phyloP scores from a whole-genome alignment of 2,888 invertebrate genomes.

The Dasypolia templi region DNA sequence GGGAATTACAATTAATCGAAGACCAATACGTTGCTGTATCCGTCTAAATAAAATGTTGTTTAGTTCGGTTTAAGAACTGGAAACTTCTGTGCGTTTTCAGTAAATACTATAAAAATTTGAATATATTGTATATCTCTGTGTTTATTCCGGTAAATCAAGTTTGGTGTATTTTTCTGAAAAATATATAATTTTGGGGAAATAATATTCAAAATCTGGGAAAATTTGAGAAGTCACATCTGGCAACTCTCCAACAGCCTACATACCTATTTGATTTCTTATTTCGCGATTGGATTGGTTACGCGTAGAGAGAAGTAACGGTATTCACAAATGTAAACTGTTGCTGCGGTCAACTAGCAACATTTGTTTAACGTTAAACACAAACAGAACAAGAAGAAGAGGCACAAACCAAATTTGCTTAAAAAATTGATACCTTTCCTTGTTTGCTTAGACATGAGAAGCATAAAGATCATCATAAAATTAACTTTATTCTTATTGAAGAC shows the following conservation, averaged over 20 bases:
- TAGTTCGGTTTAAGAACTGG: too few species aligned
- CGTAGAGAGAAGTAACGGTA: constrained; percentile 44
- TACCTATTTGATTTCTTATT: constrained; percentile 17
- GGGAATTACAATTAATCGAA: too few species aligned
- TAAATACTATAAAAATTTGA: too few species aligned
- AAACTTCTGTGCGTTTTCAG: too few species aligned
- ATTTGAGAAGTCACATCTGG: too few species aligned
- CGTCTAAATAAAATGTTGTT: too few species aligned
- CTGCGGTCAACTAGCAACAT: constrained; percentile 30
- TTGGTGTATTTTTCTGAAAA: too few species aligned
- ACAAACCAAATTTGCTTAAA: not conserved
- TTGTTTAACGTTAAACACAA: constrained; percentile 33
- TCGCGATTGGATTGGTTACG: constrained; percentile 28
- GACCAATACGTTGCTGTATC: too few species aligned
- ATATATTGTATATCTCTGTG: too few species aligned
- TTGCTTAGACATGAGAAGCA: not conserved
- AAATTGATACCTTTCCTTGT: not conserved
- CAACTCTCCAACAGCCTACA: constrained; percentile 2
- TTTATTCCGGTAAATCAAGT: too few species aligned
- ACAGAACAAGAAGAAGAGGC: constrained; percentile 11
- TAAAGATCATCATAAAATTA: not conserved
- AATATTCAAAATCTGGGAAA: too few species aligned
- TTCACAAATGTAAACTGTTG: constrained; percentile 32
- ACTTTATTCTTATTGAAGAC: not conserved
- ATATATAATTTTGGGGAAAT: too few species aligned